Evolutionary conservation across 2,113 vertebrate genomes (phyloP).

Genomic region (Catharus bicknelli): DNA sequence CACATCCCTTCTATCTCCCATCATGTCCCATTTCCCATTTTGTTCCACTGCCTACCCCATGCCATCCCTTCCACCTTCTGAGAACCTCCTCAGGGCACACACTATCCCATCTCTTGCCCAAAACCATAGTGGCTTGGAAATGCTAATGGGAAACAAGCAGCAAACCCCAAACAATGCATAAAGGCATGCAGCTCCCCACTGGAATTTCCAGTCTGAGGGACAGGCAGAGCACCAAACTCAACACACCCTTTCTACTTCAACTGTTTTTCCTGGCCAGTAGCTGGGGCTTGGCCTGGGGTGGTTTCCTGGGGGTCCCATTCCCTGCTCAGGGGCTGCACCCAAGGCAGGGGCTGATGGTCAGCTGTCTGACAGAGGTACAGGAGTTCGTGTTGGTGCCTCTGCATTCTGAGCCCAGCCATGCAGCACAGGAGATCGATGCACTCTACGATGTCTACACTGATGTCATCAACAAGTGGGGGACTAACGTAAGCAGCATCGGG

Average conservation of each 20-base stretch:
- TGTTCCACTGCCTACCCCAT: background rate
- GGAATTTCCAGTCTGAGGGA: background rate
- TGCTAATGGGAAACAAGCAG: background rate
- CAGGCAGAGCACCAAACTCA: background rate
- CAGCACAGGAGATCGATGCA: background rate
- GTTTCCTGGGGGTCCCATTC: background rate
- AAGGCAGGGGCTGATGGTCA: rapidly evolving
- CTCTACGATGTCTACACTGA: conserved; percentile 30
- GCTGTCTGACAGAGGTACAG: background rate
- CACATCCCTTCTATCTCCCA: background rate
- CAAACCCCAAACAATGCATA: background rate
- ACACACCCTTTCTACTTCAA: background rate
- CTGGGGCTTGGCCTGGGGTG: background rate
- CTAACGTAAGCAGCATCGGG: rapidly evolving
- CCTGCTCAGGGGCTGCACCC: background rate
- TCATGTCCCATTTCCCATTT: background rate
- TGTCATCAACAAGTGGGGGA: background rate
- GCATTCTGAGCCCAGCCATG: background rate
- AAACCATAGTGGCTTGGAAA: background rate
- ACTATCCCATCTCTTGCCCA: background rate
- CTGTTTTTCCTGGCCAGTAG: background rate
- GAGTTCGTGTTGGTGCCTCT: conserved; percentile 40
- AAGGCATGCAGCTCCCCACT: background rate
- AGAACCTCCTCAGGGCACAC: background rate
- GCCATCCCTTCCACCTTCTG: background rate